Base-by-base conservation (phyloP, 2,797 vertebrate species). In the Lepus townsendii region DNA sequence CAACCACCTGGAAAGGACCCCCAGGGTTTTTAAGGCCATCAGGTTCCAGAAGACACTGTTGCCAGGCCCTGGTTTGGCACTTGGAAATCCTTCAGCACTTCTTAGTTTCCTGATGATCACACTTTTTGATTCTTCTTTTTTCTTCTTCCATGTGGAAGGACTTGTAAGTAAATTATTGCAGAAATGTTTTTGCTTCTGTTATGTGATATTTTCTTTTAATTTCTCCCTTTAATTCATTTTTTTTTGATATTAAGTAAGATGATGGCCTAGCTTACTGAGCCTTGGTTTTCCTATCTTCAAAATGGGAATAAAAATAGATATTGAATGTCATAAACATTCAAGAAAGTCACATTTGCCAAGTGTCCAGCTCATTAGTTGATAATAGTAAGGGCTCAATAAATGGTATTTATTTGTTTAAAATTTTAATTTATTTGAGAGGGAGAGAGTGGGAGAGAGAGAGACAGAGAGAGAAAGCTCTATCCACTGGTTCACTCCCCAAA, bases 101-200 rank as follows among this genome's bases (percentile, higher is more conserved):
- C n/a, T 66, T 60, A 47, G 30, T 57, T 79, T 16, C n/a, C 42
- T 11, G 66, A 7, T 73, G 26, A 87, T 69, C 68, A 75, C 38
- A 42, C 76, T 91, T 69, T 26, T 20, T 32, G 20, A 86, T 52
- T 86, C 32, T 50, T 78, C 12, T 6, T 38, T 2, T 7, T 85
- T 71, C 83, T 57, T 7, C 38, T 27, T 38, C 35, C 32, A 76
- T 24, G 5, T 87, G 42, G 77, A 91, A 82, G 6, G 42, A 82
- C 30, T 91, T 83, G 52, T 57, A 63, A 77, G 69, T 93, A 69
- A 91, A 91, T 54, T 71, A 27, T 6, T 47, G 22, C n/a, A 87
- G 77, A 91, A 79, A 57, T n/a, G 4, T 57, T 52, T 75, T 57
- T 38, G 35, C 62, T 80, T 1, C 20, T 63, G 32, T 91, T 83